A percentile compares a stretch with the other conserved stretches of the same genome.
Evolutionary conservation across 1,140 invertebrate genomes (phyloP).

Genomic region (Mactra quadrangularis): DNA sequence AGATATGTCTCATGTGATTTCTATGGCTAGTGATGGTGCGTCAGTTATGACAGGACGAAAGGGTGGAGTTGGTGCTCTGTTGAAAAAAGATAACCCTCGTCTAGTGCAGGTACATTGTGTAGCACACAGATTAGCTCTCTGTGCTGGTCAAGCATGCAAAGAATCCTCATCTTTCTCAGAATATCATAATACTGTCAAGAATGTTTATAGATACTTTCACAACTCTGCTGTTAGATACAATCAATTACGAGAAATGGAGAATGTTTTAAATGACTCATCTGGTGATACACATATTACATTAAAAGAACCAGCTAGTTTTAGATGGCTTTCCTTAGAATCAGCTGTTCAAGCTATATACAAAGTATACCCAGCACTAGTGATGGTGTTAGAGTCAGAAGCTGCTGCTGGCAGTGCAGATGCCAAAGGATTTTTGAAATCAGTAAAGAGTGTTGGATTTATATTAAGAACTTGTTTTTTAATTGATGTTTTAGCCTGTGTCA

Average conservation of each 20-base stretch:
- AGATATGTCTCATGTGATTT: slow-evolving; percentile 22
- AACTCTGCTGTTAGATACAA: slow-evolving; percentile 48
- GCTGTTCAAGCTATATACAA: slow-evolving; percentile 25
- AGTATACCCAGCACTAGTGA: slow-evolving; percentile 12
- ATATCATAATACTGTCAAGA: slow-evolving; percentile 13
- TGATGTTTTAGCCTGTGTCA: slow-evolving; percentile 34
- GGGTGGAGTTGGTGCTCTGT: slow-evolving; percentile 50
- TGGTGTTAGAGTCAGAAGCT: slow-evolving; percentile 7
- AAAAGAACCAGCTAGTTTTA: slow-evolving; percentile 52
- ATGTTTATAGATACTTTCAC: slow-evolving; percentile 22
- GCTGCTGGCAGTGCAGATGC: slow-evolving; percentile 6
- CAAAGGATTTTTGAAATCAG: slow-evolving; percentile 11
- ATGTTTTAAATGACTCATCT: slow-evolving; percentile 14
- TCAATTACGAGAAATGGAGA: slow-evolving; percentile 21
- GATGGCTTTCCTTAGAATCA: slow-evolving; percentile 43
- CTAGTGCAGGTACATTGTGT: slow-evolving; percentile 54
- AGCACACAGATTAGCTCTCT: slow-evolving; percentile 49
- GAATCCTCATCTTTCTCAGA: not conserved
- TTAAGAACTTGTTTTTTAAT: slow-evolving; percentile 27
- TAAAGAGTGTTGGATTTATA: not conserved
- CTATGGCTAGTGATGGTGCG: slow-evolving; percentile 58
- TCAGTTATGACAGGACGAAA: slow-evolving; percentile 33
- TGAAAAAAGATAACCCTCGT: slow-evolving; percentile 29
- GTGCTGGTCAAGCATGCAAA: slow-evolving; percentile 34
- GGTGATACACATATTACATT: slow-evolving; percentile 37